Evolutionary conservation across 1,140 invertebrate species (phyloP), one percentile per base, ranked within the genome.

Genomic region (Drosophila ironensis): DNA sequence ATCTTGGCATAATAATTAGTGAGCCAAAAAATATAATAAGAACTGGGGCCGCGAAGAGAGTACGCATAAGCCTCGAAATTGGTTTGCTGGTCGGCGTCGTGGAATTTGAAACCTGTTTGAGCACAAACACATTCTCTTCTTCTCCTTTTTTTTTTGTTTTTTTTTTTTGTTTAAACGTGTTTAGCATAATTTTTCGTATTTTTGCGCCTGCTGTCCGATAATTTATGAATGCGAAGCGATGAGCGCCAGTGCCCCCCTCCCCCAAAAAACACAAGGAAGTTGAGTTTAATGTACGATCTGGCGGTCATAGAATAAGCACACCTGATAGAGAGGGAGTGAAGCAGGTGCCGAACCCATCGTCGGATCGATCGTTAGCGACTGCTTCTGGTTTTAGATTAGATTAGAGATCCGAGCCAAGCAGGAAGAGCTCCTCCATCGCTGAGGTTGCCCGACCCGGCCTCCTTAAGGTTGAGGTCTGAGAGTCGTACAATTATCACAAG

Each of bases 41-140:
- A 44, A 42, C 45, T 67, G 61, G 61, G 53, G 50, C 48, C 63
- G 44, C 38, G 24, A 45, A 27, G 45, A 48, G 41, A 47, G 72
- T 61, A 56, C 69, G 47, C 68, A 45, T 42, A 75, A 72, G 66
- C 35, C 73, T 68, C 68, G 40, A 78, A 78, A 72, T 72, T 61
- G 40, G 77, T 81, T 16, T 17, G 12, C 76, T 72, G 76, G 33
- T 64, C 74, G 56, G 68, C 71, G 78, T 68, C 71, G 72, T 73
- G 80, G 80, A 86, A 86, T 86, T 86, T 86, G 80, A 86, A 86
- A 86, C 80, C 80, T 80, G 80, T 86, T 86, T 78, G 80, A 73
- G 48, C 51, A 52, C 57, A 25, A 51, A 69, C 59, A 35, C 30
- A 71, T 33, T 27, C 48, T 37, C n/a, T n/a, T n/a, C n/a, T n/a